Evolutionary conservation across 2,888 invertebrate genomes (phyloP).

Genomic region (Acleris emargana): DNA sequence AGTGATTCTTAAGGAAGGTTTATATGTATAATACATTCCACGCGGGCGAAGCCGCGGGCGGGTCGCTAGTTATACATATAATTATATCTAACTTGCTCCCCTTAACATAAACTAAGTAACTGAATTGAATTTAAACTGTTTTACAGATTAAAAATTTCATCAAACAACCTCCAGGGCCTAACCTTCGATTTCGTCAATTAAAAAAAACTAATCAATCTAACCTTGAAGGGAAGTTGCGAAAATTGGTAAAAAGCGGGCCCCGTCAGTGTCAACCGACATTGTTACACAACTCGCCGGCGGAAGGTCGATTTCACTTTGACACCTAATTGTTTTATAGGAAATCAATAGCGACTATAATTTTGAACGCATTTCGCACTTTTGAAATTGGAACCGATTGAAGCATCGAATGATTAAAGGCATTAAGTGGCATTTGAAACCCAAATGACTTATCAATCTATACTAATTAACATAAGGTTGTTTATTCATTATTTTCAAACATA

Average conservation of each 20-base stretch:
- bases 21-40: too few species aligned
- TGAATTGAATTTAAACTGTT: too few species aligned
- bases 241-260: conserved; percentile 63
- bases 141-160: conserved; percentile 29
- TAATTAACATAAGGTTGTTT: too few species aligned
- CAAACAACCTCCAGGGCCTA: conserved; percentile 35
- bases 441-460: too few species aligned
- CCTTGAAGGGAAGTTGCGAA: conserved; percentile 72
- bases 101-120: too few species aligned
- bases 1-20: too few species aligned
- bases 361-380: conserved; percentile 14
- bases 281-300: conserved; percentile 41
- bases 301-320: conserved; percentile 72
- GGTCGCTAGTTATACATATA: too few species aligned
- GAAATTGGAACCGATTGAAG: neutral
- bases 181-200: conserved; percentile 42
- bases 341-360: conserved; percentile 25
- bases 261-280: conserved; percentile 41
- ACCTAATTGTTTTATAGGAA: conserved; percentile 46
- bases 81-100: too few species aligned
- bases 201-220: conserved; percentile 58
- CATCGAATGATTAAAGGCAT: neutral
- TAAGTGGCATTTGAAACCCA: neutral
- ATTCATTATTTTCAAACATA: too few species aligned
- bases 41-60: too few species aligned